These are phyloP conservation scores for Drosophila ustulata DNA, from an alignment of 2,888 invertebrate species.

Conservation along the genomic window DNA sequence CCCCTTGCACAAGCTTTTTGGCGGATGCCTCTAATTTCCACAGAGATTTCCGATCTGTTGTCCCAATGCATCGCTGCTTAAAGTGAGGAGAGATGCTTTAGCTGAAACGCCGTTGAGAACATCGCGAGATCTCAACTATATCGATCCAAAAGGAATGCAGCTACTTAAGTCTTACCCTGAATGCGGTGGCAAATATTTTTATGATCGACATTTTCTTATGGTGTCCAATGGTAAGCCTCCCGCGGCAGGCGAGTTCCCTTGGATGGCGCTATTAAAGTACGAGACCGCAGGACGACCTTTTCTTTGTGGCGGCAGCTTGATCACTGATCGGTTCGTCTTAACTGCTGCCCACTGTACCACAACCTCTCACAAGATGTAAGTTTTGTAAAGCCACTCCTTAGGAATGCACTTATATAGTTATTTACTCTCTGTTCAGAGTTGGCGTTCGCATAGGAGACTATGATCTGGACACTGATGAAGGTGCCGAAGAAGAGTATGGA, in stretches of 20 bases:
- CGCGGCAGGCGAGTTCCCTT: slow-evolving; percentile 88
- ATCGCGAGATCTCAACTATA: slow-evolving; percentile 19
- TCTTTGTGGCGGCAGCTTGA: slow-evolving; percentile 83
- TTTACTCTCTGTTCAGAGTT: slow-evolving; percentile 59
- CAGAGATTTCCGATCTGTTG: slow-evolving; percentile 56
- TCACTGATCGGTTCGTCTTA: slow-evolving; percentile 75
- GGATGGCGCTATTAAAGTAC: slow-evolving; percentile 91
- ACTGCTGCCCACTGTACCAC: slow-evolving; percentile 83
- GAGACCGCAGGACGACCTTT: slow-evolving; percentile 78
- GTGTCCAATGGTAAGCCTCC: slow-evolving; percentile 88
- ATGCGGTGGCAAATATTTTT: slow-evolving; percentile 86
- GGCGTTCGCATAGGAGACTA: slow-evolving; percentile 85
- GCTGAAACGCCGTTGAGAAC: not conserved
- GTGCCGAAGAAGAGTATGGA: slow-evolving; percentile 82
- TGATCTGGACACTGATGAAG: slow-evolving; percentile 62
- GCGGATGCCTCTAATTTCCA: not conserved
- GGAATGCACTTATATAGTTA: not conserved
- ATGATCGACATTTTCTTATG: slow-evolving; percentile 48
- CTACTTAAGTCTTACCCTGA: slow-evolving; percentile 53
- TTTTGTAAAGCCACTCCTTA: slow-evolving; percentile 3
- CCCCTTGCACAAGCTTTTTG: not conserved
- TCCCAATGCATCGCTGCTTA: slow-evolving; percentile 8
- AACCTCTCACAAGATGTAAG: slow-evolving; percentile 59
- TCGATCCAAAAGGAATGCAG: slow-evolving; percentile 57
- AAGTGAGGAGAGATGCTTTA: not conserved